Percentiles rank a stretch among this genome's conserved stretches.
Evolutionary conservation across 2,113 vertebrate species (phyloP).

Genomic region (Pygoscelis antarcticus): DNA sequence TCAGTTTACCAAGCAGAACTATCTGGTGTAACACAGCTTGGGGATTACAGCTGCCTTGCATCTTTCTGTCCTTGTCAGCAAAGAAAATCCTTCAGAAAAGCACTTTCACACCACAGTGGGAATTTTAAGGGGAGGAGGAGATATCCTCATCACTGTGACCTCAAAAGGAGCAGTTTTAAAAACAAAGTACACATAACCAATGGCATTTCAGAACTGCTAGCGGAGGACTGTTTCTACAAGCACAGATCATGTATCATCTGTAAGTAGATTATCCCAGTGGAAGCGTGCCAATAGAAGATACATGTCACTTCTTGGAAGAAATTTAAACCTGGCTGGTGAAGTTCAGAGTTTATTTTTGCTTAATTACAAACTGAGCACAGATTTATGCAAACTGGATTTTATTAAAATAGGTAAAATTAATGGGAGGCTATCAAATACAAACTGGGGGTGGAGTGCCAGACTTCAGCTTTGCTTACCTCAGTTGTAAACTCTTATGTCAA

Average conservation of each 20-base stretch:
- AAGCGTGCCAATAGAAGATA: not conserved
- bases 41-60: not conserved
- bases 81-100: not conserved
- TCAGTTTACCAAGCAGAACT: not conserved
- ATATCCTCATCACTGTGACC: not conserved
- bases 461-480: not conserved
- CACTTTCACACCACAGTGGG: not conserved
- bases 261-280: not conserved
- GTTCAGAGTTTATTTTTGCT: not conserved
- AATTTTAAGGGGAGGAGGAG: not conserved
- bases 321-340: not conserved
- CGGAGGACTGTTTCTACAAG: not conserved
- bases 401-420: not conserved
- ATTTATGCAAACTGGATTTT: not conserved
- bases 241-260: not conserved
- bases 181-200: not conserved
- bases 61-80: not conserved
- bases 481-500: not conserved
- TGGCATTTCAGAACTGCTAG: not conserved
- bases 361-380: not conserved
- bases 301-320: not conserved
- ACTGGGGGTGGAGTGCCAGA: not conserved
- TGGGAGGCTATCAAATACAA: not conserved
- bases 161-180: not conserved
- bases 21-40: not conserved